Conservation (phyloP, 2,888 invertebrate species). For the Limnephilus rhombicus region DNA sequence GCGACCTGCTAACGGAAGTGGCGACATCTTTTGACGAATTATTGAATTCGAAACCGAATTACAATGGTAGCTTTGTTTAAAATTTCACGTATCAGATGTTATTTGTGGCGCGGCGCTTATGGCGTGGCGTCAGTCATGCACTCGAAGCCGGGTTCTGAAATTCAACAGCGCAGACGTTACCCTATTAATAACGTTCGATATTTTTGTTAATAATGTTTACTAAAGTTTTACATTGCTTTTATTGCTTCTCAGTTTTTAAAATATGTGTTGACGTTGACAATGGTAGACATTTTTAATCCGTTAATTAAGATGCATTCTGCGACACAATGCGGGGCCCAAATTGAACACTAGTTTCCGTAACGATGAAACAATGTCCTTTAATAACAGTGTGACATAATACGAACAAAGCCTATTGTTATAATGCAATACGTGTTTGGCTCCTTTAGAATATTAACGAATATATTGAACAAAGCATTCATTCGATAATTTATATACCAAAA, state of each 20-base stretch:
- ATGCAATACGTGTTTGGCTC: not conserved
- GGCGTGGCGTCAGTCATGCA: too few species aligned
- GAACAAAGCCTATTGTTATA: not conserved
- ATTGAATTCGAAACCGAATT: too few species aligned
- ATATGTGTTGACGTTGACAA: not conserved
- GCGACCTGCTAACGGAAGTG: too few species aligned
- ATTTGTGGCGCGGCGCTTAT: too few species aligned
- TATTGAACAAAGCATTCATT: not conserved
- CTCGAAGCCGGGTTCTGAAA: too few species aligned
- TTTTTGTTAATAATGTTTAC: too few species aligned
- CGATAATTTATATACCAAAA: not conserved
- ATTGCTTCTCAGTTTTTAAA: not conserved
- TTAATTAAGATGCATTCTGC: not conserved
- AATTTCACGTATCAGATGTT: too few species aligned
- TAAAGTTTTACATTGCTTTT: not conserved
- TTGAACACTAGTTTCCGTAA: not conserved
- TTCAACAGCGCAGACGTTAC: too few species aligned
- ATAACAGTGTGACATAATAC: not conserved
- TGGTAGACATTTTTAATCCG: too few species aligned
- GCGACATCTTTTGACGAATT: too few species aligned
- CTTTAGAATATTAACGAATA: not conserved
- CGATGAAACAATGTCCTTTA: not conserved
- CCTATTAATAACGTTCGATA: too few species aligned
- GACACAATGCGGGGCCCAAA: not conserved
- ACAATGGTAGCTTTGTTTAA: too few species aligned